These are phyloP conservation scores for Drosophila mimetica DNA, from an alignment of 2,888 invertebrate species.

Conservation along the genomic window DNA sequence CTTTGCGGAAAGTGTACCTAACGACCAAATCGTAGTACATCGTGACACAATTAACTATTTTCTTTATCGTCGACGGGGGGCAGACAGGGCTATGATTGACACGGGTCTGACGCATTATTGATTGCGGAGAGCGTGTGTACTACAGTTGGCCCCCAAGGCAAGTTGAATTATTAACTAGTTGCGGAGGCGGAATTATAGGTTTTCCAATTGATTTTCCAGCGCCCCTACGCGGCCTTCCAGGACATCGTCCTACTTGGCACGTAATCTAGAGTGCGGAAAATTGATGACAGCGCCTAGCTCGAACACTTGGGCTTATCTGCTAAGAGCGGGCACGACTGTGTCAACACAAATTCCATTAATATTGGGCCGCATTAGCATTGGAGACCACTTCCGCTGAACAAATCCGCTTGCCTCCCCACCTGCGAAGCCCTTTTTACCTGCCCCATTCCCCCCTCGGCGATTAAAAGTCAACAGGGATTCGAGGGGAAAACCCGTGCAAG, in stretches of 20 bases:
- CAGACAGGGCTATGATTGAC: constrained; percentile 41
- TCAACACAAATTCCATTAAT: constrained; percentile 25
- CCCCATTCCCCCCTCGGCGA: neutral
- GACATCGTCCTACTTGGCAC: constrained; percentile 1
- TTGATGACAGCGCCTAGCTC: neutral
- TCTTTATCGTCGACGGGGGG: neutral
- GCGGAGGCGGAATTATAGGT: constrained; percentile 6
- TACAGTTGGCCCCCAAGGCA: neutral
- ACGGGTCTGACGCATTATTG: constrained; percentile 40
- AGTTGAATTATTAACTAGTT: constrained; percentile 4
- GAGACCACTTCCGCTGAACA: constrained; percentile 1
- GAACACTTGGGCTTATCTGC: neutral
- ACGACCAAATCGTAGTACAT: neutral
- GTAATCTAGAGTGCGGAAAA: neutral
- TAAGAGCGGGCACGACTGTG: constrained; percentile 1
- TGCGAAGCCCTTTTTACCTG: neutral
- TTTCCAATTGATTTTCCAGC: constrained; percentile 10
- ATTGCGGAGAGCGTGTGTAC: constrained; percentile 2
- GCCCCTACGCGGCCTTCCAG: neutral
- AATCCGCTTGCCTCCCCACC: neutral
- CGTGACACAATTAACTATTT: constrained; percentile 34
- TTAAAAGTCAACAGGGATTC: constrained; percentile 16
- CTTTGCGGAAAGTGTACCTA: neutral
- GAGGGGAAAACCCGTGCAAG: constrained; percentile 2
- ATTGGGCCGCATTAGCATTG: constrained; percentile 13